Base-by-base conservation (phyloP, 1,140 invertebrate species). In the Musca vetustissima region DNA sequence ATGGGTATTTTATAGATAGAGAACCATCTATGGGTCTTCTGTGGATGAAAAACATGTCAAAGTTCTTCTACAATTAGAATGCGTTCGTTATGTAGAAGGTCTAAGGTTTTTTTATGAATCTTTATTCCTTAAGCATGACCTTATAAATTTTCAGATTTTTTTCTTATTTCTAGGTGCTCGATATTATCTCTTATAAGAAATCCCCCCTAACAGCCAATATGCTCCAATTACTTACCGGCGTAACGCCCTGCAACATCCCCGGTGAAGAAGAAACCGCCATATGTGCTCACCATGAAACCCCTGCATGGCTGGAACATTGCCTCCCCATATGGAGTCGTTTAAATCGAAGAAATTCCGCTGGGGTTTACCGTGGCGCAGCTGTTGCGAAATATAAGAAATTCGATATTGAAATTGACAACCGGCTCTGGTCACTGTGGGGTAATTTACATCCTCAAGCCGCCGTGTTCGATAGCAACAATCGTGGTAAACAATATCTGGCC, bases 401-500 rank as follows among this genome's bases (percentile, higher is more conserved):
- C 85, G 86, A 88, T 71, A 84, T 88, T 2, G 88, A 89, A 77
- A 88, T 88, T 71, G 83, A 84, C n/a, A 84, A 85, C 0, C 86
- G 88, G 64, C 73, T 89, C 3, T 89, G 84, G 77, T 88, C 87
- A 0, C 73, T 89, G 0, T 86, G 86, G 83, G 87, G 87, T 3
- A 85, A 84, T 22, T 69, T 88, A 15, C 85, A 88, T 82, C 86
- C 87, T 2, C 74, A 83, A 52, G 85, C 86, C 19, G 69, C 70
- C 0, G 81, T 82, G 61, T 87, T 87, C 72, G 75, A 76, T 0
- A 68, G 73, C 2, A 72, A 83, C 17, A 55, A 70, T 0, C 82
- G 86, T 2, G 86, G 86, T 0, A 86, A 86, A 64, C 87, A 88
- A 73, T 86, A 87, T 28, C 73, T 88, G 13, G 84, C 84, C 4